phyloP scores from a whole-genome alignment of 2,797 vertebrate genomes.

The Sebastolobus altivelis region DNA sequence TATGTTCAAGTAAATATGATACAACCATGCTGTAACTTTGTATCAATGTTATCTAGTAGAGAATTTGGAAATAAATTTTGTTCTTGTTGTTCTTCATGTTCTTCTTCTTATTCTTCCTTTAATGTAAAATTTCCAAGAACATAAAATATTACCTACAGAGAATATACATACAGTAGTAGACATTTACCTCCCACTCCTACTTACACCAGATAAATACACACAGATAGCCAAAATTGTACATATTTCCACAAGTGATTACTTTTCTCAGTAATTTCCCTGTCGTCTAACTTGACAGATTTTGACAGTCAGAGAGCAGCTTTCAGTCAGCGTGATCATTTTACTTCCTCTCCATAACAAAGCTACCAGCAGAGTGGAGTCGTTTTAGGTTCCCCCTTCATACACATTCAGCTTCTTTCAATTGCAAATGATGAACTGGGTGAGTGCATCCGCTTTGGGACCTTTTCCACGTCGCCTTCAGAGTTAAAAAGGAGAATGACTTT shows the following conservation, averaged over 20 bases:
- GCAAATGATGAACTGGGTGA: conserved; percentile 55
- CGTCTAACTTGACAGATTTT: conserved; percentile 25
- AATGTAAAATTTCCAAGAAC: background rate
- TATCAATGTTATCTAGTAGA: background rate
- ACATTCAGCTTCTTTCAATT: conserved; percentile 51
- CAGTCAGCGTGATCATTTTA: conserved; percentile 26
- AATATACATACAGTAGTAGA: background rate
- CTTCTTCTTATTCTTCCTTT: background rate
- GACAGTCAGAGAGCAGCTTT: conserved; percentile 40
- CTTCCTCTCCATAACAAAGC: conserved; percentile 41
- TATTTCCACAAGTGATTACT: background rate
- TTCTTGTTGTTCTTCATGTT: no score
- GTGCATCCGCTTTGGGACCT: conserved; percentile 46
- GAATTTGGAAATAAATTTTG: background rate
- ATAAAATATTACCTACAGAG: no score
- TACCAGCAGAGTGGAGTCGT: conserved; percentile 21
- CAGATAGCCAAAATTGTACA: background rate
- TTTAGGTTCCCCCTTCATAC: conserved; percentile 20
- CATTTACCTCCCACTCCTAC: background rate
- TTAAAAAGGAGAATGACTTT: conserved; percentile 53
- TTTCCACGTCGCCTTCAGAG: conserved; percentile 55
- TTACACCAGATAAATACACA: background rate
- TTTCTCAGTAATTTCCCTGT: conserved; percentile 12
- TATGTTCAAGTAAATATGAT: background rate
- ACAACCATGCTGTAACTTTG: background rate